Evolutionary conservation across 2,113 vertebrate genomes (phyloP), one percentile per base, ranked within the genome.

Genomic region (Gopherus evgoodei): DNA sequence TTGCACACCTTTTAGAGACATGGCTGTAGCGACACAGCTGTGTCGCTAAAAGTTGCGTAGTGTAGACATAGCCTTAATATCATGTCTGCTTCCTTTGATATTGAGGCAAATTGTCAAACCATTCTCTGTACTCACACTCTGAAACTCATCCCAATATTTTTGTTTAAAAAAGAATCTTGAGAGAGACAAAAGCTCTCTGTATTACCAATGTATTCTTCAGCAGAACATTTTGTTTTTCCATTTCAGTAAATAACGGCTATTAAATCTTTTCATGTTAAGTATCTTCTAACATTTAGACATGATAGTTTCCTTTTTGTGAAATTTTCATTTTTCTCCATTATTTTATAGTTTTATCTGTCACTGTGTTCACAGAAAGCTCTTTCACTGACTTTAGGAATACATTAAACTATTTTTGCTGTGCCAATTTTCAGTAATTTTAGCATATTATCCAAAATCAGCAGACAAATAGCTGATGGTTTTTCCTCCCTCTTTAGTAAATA

Each of bases 111-210:
- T 98, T 97, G 97, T 97, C 97, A 94, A 96, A 92, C 94, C 93
- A 89, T 97, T 96, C 92, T 97, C 94, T 95, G n/a, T 95, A 97
- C 94, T 96, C 92, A 90, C 96, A 93, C 96, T 91, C 78, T 90
- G 95, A 96, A 96, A 96, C 87, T 81, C 89, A 94, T 96, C 96
- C 93, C 96, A 97, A 96, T 94, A 91, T 97, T 97, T 95, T 88
- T 97, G 95, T 97, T 98, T 97, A 97, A 97, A 97, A 98, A 95
- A 96, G 95, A 93, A 97, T 97, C 97, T 98, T 98, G 96, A 97
- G 96, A 97, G 95, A 96, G 69, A 95, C 78, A 5, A 69, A 95
- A 96, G 93, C 95, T 95, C 93, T 97, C 95, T 96, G 97, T 92
- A 95, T 96, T 94, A 96, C 94, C 95, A 97, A 98, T 98, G 92